Base-by-base conservation (phyloP, 92 coral and sea anemone species). In the Micromussa lordhowensis region DNA sequence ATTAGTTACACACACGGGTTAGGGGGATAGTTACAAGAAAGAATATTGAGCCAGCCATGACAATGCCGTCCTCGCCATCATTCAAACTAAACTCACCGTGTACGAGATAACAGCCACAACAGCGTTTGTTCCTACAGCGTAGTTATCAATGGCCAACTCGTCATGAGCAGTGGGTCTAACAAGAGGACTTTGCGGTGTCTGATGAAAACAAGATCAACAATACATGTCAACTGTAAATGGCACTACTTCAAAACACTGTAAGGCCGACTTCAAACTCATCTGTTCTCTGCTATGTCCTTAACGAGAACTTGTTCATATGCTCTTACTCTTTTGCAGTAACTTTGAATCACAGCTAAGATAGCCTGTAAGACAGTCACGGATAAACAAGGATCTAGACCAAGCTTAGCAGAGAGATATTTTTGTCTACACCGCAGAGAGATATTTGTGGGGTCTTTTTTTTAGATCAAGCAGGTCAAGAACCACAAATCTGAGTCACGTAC, bases 181-280 rank as follows among this genome's bases (percentile, higher is more conserved):
- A 26, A 97, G 90, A 38, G 99, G 99, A 82, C 96, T 88, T 84
- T 97, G 99, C 17, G 99, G 99, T 28, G 98, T 96, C 99, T 96
- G 85, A 19, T 0, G 32, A 74, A 71, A 15, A 38, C 71, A 32
- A 9, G 38, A 18, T 59, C 64, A 66, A 10, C 32, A 66, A 66
- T 11, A 22, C 26, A 61, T 22, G 68, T 21, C 26, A 57, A 57
- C 63, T 18, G 2, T 57, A 57, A 15, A 57, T 57, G 16, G 18
- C 63, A 61, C 19, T 58, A 58, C 24, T 58, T 58, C 68, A 61
- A 21, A 57, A 57, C 63, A 57, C 15, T 14, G 63, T 57, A 1
- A 11, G 68, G 26, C n/a, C n/a, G n/a, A 61, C 22, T 61, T 61
- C 29, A 22, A 57, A 57, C 21, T 57, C 22, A 16, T 4, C 63